These are phyloP conservation scores for Muntiacus reevesi DNA, from an alignment of 2,113 vertebrate genomes.

Conservation along the genomic window DNA sequence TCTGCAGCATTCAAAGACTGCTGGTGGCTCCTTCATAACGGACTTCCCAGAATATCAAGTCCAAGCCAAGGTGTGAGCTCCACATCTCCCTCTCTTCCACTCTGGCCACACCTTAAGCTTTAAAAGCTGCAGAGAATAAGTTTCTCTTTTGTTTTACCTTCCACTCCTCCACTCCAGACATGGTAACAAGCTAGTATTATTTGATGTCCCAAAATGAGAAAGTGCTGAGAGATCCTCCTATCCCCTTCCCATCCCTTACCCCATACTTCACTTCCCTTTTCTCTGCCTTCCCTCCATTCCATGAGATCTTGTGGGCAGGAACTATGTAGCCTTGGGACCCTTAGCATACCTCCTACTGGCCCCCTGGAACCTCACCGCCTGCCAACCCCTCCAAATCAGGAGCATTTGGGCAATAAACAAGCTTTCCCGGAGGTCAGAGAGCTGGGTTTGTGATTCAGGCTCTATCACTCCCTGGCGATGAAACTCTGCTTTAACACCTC, in stretches of 20 bases:
- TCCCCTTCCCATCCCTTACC: background rate
- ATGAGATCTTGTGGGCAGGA: background rate
- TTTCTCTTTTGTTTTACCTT: conserved; percentile 69
- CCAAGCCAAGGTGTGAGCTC: conserved; percentile 67
- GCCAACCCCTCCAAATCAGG: no score
- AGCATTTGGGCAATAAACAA: background rate
- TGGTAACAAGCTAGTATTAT: conserved; percentile 41
- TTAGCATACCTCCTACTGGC: background rate
- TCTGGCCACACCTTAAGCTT: conserved; percentile 74
- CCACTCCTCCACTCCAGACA: conserved; percentile 50
- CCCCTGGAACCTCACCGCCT: background rate
- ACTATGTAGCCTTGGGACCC: background rate
- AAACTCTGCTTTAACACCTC: background rate
- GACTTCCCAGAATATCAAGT: conserved; percentile 62
- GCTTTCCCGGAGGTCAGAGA: background rate
- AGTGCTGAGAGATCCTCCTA: background rate
- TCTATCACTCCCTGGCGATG: background rate
- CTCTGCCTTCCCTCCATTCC: background rate
- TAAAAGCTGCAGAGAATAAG: conserved; percentile 72
- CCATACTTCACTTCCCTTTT: background rate
- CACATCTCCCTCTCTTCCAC: conserved; percentile 63
- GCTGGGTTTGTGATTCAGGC: background rate
- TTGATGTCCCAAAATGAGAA: background rate
- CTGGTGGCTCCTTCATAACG: conserved; percentile 60
- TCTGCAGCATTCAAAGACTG: conserved; percentile 9